Base-by-base conservation (phyloP, 2,888 invertebrate genomes). In the Thelaira solivaga region DNA sequence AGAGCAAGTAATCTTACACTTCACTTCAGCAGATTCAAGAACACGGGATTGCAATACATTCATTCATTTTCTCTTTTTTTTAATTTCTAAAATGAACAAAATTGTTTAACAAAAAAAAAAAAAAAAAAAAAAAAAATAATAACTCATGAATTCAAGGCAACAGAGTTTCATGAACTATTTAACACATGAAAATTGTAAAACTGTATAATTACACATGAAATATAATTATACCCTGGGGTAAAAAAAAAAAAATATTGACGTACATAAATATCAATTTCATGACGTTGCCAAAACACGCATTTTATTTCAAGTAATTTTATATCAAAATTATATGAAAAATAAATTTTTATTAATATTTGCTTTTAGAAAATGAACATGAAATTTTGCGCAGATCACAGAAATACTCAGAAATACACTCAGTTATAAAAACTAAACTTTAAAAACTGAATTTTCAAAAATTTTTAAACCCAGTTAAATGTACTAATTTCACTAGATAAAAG, bases 151-250 rank as follows among this genome's bases (percentile, higher is more conserved):
- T 68, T 77, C 68, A 77, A 77, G 73, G 77, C 68, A 61, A 49
- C 67, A 77, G 45, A 55, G 67, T 22, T 57, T 62, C 41, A 72
- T 65, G 72, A 67, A 72, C 76, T 77, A 67, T 77, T 72, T 67
- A 72, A 55, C 67, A 55, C 41, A 67, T 34, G 57, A 41, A 71
- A 64, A 64, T 36, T 51, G 41, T 8, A 49, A 61, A 20, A 10
- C 41, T 29, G 16, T 24, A 29, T 31, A 31, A 13, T 26, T 49
- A n/a, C n/a, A 18, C 7, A 62, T 20, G 20, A 26, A 20, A 22
- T 13, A 16, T 10, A 6, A 1, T 26, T 11, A 41, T 34, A 67
- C 53, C 34, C 16, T 8, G 31, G 11, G 11, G 2, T 10, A 34
- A 6, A 53, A 22, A 34, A 43, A 13, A 24, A 20, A 8, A 31